Base-by-base conservation (phyloP, 2,888 invertebrate genomes). In the Malthinus seriepunctatus region DNA sequence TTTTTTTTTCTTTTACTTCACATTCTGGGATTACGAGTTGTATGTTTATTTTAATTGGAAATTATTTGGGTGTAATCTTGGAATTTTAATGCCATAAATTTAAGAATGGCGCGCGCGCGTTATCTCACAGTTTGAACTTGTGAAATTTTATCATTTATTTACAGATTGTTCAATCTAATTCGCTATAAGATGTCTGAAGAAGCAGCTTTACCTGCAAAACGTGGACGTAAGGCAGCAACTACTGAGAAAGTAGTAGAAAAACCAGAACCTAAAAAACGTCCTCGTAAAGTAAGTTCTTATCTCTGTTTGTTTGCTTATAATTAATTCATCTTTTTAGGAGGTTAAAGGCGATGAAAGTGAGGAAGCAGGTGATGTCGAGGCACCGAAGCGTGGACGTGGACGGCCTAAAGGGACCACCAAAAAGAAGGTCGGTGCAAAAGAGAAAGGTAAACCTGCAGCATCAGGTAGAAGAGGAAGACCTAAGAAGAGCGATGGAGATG, bases 391-490 rank as follows among this genome's bases (percentile, higher is more conserved):
- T 50, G 83, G 83, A 8, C 78, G 84, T 37, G 84, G 84, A 39
- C 75, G 84, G 60, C 84, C 84, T 32, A 83, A 83, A 69, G 83
- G 83, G 15, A 78, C 81, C 49, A 80, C 78, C 44, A 83, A 82
- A 72, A 78, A 75, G 74, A 82, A 81, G 74, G 81, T 75, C 12
- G 70, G 72, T 42, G 69, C 71, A 9, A 79, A 78, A 68, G 68
- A 78, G 8, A 80, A 81, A 68, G 72, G 76, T n/a, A 79, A 78
- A 66, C 50, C 61, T 8, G 47, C 48, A 34, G 12, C 10, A 50
- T 51, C 65, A 73, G 69, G 75, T 50, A 78, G 82, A 2, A 77
- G 81, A 48, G 81, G 82, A 3, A 69, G 81, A 54, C 80, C 81
- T 59, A 80, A 79, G 70, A 78, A 76, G 60, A 79, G 76, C 48